Percentiles rank a stretch among this genome's conserved stretches.
These are phyloP conservation scores for Ptilorrhoa leucosticta DNA, from an alignment of 2,113 vertebrate genomes.

Conservation along the genomic window DNA sequence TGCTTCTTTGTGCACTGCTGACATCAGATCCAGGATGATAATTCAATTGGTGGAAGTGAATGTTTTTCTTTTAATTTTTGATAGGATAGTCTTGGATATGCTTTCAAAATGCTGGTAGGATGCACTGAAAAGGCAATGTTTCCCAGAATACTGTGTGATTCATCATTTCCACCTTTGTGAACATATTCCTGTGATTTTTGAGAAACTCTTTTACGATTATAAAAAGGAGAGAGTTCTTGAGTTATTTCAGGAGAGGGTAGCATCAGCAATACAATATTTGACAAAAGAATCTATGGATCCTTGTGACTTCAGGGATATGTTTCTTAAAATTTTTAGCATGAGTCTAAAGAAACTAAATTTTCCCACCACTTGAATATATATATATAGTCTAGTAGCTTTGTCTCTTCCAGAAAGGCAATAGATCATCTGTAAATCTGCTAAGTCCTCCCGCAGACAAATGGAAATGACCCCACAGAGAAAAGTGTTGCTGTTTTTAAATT, in stretches of 20 bases:
- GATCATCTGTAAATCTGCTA: background rate
- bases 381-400: background rate
- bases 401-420: background rate
- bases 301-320: background rate
- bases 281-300: background rate
- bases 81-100: background rate
- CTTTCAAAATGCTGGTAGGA: background rate
- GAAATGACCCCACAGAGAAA: background rate
- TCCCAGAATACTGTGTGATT: background rate
- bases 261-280: background rate
- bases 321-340: background rate
- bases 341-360: background rate
- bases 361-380: background rate
- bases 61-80: background rate
- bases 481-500: background rate
- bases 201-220: background rate
- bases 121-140: background rate
- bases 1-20: background rate
- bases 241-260: background rate
- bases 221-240: background rate
- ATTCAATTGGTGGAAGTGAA: background rate
- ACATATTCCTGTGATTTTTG: background rate
- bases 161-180: background rate
- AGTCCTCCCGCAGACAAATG: background rate
- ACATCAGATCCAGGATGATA: background rate